A percentile compares a stretch with the other conserved stretches of the same genome.
Conservation (phyloP, 2,888 invertebrate genomes). For the Eristalinus aeneus region DNA sequence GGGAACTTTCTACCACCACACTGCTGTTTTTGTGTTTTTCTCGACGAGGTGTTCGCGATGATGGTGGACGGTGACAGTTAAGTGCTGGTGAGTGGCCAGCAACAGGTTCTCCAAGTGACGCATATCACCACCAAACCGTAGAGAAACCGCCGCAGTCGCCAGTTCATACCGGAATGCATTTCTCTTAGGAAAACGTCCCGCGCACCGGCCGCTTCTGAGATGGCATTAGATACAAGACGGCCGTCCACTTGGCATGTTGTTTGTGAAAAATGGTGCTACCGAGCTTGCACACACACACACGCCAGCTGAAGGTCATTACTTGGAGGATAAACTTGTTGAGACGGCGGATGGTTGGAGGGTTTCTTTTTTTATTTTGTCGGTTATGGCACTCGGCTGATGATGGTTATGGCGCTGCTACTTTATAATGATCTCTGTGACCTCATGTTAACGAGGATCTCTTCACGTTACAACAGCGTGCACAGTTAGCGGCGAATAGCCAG, state of each 20-base stretch:
- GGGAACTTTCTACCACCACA: constrained; percentile 52
- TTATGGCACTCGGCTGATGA: constrained; percentile 18
- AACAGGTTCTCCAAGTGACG: constrained; percentile 56
- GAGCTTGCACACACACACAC: constrained; percentile 32
- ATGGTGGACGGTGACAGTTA: neutral
- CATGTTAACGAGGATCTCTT: neutral
- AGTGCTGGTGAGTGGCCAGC: constrained; percentile 40
- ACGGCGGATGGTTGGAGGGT: constrained; percentile 28
- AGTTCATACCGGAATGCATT: constrained; percentile 57
- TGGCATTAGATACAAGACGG: neutral
- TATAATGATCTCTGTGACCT: constrained; percentile 38
- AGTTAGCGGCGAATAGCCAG: neutral
- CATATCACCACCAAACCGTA: constrained; percentile 43
- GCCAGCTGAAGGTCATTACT: constrained; percentile 65
- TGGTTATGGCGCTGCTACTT: constrained; percentile 4
- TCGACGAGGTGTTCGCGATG: neutral
- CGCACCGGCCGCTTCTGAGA: neutral
- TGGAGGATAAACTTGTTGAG: constrained; percentile 37
- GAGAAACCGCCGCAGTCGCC: constrained; percentile 42
- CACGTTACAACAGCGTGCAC: neutral
- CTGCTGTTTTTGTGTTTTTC: neutral
- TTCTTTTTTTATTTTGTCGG: constrained; percentile 28
- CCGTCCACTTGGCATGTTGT: constrained; percentile 32
- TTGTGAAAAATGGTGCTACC: constrained; percentile 39
- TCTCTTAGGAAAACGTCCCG: neutral